A percentile compares a stretch with the other conserved stretches of the same genome.
phyloP scores from a whole-genome alignment of 2,113 vertebrate genomes.

The Chunga burmeisteri region DNA sequence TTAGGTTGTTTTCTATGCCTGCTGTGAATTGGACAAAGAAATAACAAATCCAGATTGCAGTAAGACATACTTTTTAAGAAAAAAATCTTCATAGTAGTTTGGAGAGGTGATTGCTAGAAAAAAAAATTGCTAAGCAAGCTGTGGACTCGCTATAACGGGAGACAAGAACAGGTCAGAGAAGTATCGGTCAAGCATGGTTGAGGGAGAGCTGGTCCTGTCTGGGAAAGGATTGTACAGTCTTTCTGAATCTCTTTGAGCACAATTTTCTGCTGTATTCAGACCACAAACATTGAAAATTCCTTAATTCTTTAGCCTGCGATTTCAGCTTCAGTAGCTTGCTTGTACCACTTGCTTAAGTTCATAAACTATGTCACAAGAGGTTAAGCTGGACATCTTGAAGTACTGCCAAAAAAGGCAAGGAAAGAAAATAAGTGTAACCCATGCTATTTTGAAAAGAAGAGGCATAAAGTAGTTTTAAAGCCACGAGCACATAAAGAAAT shows the following conservation, averaged over 20 bases:
- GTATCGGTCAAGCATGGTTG: not conserved
- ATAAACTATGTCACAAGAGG: conserved; percentile 10
- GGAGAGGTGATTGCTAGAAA: not conserved
- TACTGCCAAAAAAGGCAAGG: not conserved
- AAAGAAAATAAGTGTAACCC: conserved; percentile 31
- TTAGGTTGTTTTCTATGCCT: not conserved
- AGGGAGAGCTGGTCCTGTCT: not conserved
- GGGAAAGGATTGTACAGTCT: not conserved
- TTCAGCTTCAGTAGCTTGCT: conserved; percentile 2
- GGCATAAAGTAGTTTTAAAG: conserved; percentile 38
- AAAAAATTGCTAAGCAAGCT: not conserved
- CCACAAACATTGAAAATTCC: not conserved
- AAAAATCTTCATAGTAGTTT: not conserved
- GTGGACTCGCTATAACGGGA: rapidly evolving
- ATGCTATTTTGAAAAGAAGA: not conserved
- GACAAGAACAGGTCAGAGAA: not conserved
- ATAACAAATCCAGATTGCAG: not conserved
- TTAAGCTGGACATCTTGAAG: conserved; percentile 14
- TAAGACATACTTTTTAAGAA: not conserved
- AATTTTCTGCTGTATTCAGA: not conserved
- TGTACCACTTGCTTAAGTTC: not conserved
- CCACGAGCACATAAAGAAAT: not conserved
- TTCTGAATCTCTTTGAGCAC: not conserved
- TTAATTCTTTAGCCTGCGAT: not conserved
- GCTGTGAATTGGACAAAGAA: not conserved